A percentile compares a stretch with the other conserved stretches of the same genome.
Conservation (phyloP, 2,888 invertebrate species). For the Elysia crispata region DNA sequence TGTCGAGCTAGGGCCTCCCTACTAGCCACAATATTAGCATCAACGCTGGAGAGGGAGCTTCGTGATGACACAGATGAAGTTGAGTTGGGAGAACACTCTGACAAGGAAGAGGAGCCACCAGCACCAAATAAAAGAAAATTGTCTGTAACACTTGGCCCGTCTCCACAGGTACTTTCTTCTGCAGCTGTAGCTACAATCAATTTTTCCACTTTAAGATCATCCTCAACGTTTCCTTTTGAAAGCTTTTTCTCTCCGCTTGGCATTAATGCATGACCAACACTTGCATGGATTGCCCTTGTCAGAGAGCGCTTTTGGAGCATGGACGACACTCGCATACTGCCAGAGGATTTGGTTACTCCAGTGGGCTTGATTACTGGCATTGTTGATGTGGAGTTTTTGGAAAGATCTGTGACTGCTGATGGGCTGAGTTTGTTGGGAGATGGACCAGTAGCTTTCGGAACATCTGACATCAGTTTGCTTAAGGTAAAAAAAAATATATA, state of each 20-base stretch:
- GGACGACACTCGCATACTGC: slow-evolving; percentile 65
- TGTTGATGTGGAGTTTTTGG: slow-evolving; percentile 49
- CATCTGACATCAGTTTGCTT: slow-evolving; percentile 60
- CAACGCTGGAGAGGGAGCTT: slow-evolving; percentile 38
- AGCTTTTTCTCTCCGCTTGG: slow-evolving; percentile 22
- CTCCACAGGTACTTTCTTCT: background rate
- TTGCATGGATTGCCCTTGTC: slow-evolving; percentile 54
- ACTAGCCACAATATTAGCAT: slow-evolving; percentile 47
- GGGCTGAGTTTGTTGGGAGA: slow-evolving; percentile 47
- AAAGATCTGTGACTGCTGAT: slow-evolving; percentile 37
- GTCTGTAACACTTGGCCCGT: background rate
- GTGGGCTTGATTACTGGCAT: slow-evolving; percentile 24
- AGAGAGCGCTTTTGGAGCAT: slow-evolving; percentile 70
- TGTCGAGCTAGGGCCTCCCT: slow-evolving; percentile 45
- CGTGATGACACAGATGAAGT: slow-evolving; percentile 41
- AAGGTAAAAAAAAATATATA: slow-evolving; percentile 2
- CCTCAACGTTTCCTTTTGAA: slow-evolving; percentile 13
- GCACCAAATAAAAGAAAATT: background rate
- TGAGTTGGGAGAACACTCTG: slow-evolving; percentile 47
- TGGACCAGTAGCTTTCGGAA: slow-evolving; percentile 68
- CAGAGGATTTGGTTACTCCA: too few species aligned
- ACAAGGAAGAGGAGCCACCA: slow-evolving; percentile 29
- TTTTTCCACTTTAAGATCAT: background rate
- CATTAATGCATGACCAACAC: slow-evolving; percentile 11
- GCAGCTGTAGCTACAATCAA: background rate